Evolutionary conservation across 2,888 invertebrate genomes (phyloP), one percentile per base, ranked within the genome.

Genomic region (Aethes cnicana): DNA sequence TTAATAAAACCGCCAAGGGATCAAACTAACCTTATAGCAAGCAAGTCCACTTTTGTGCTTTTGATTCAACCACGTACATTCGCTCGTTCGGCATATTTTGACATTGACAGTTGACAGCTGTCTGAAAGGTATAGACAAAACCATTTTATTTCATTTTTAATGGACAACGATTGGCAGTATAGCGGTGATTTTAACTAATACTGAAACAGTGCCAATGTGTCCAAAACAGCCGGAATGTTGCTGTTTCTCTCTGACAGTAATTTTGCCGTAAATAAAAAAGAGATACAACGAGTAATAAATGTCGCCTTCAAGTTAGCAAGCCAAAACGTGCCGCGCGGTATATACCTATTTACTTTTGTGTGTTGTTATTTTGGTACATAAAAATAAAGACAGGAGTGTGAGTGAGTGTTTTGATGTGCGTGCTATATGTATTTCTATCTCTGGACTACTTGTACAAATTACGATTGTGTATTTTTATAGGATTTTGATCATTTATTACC

Each of bases 381-480:
- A 52, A 39, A 46, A 52, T 46, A 46, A 25, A 32, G 14, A 26
- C 32, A 25, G 32, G 20, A 20, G 58, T 56, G 54, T 55, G 55
- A 62, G 65, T 66, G 58, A 62, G 56, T 55, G 53, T 62, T 23
- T 58, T 59, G 62, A 59, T 61, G 61, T 60, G 59, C 44, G 46
- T 46, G 32, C 44, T 63, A 58, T 66, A 61, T 58, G 54, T 66
- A 70, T 56, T 66, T 63, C 64, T 69, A 68, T 66, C 63, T 62
- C 61, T 61, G 56, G 57, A 61, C 64, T 67, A 69, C 68, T 70
- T 69, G 65, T 68, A 62, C 57, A 70, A 64, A 72, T 75, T 75
- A 72, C 66, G 70, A 66, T 78, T 74, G 71, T 71, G 68, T 72
- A 72, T 77, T 81, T 77, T 77, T 76, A 64, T 72, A 72, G 69